phyloP scores from a whole-genome alignment of 2,888 invertebrate genomes.

The Druceiella hillmani region DNA sequence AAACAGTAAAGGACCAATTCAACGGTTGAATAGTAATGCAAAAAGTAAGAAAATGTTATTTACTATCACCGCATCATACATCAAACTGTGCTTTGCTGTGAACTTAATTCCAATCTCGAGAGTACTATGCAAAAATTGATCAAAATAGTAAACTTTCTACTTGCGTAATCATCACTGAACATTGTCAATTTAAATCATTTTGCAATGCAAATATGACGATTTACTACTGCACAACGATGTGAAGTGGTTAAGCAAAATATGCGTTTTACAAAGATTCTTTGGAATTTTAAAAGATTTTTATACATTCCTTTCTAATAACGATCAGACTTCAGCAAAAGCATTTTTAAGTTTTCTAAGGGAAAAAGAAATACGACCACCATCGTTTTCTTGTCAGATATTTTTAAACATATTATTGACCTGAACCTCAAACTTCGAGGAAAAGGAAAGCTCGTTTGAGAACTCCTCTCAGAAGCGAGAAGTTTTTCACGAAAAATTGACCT shows the following conservation, averaged over 20 bases:
- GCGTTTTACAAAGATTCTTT: no score
- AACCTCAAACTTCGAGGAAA: slow-evolving; percentile 12
- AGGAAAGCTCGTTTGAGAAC: slow-evolving; percentile 11
- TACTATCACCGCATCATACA: slow-evolving; percentile 17
- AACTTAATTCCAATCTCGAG: no score
- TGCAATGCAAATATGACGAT: no score
- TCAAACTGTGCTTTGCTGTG: slow-evolving; percentile 20
- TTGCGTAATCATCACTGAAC: slow-evolving; percentile 14
- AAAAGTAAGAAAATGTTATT: slow-evolving; percentile 16
- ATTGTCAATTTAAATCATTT: slow-evolving; percentile 10
- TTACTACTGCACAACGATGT: no score
- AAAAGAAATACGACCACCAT: background rate
- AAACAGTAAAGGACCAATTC: slow-evolving; percentile 15
- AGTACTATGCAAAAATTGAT: slow-evolving; percentile 18
- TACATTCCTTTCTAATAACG: no score
- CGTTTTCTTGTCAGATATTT: background rate
- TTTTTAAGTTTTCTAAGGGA: slow-evolving; percentile 14
- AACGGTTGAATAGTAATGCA: slow-evolving; percentile 13
- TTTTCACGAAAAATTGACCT: slow-evolving; percentile 11
- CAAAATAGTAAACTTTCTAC: slow-evolving; percentile 16
- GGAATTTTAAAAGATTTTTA: no score
- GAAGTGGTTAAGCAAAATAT: no score
- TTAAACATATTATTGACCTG: slow-evolving; percentile 13
- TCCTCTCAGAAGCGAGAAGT: slow-evolving; percentile 10
- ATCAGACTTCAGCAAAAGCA: no score